Percentiles rank a stretch among this genome's conserved stretches.
These are phyloP conservation scores for Siphlonurus alternatus DNA, from an alignment of 2,888 invertebrate genomes.

Conservation along the genomic window DNA sequence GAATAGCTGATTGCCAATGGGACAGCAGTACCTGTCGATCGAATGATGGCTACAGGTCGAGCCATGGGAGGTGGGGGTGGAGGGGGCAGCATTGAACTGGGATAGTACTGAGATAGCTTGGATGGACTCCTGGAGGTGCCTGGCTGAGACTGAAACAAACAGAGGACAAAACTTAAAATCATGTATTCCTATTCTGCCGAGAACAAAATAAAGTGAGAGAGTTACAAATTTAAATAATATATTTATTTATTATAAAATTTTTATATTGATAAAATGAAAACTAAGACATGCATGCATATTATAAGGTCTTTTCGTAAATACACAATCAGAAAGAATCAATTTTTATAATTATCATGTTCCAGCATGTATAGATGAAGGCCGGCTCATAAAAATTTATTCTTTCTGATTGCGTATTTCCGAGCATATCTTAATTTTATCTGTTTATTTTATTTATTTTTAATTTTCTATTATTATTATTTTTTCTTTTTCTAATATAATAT, in stretches of 20 bases:
- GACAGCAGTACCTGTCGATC: conserved; percentile 54
- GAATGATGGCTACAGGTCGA: conserved; percentile 86
- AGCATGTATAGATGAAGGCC: too few species aligned
- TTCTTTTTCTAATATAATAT: too few species aligned
- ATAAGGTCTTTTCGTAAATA: too few species aligned
- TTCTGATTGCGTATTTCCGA: too few species aligned
- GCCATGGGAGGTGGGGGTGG: conserved; percentile 94
- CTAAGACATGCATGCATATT: too few species aligned
- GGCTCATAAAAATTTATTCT: too few species aligned
- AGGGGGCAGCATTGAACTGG: conserved; percentile 85
- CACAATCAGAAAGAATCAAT: too few species aligned
- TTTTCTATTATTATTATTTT: too few species aligned
- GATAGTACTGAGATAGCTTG: conserved; percentile 64
- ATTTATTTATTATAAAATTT: background rate
- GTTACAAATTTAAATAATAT: background rate
- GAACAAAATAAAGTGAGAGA: too few species aligned
- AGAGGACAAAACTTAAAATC: conserved; percentile 3
- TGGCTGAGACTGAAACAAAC: conserved; percentile 31
- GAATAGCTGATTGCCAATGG: conserved; percentile 4
- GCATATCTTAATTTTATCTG: too few species aligned
- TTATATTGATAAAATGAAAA: background rate
- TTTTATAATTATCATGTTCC: too few species aligned
- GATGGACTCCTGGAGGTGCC: conserved; percentile 35
- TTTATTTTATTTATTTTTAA: too few species aligned
- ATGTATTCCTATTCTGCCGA: background rate